Conservation (phyloP, 2,888 invertebrate genomes). For the Dimorphilus gyrociliatus region DNA sequence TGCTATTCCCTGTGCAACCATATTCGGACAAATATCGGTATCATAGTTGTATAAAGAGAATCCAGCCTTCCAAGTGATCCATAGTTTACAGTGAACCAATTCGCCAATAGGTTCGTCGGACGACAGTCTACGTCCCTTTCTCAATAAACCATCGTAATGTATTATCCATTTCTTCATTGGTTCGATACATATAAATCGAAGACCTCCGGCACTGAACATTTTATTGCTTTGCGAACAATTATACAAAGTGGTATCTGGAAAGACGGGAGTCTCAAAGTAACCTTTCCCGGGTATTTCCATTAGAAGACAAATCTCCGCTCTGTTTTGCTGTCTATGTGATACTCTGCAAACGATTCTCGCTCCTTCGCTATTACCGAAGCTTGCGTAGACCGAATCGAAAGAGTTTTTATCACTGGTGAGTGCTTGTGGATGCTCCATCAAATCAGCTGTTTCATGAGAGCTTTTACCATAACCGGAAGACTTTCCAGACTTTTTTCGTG, state of each 20-base stretch:
- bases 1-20: conserved; percentile 24
- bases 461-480: no score
- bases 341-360: no score
- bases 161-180: conserved; percentile 48
- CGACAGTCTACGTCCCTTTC: no score
- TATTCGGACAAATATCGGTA: conserved; percentile 16
- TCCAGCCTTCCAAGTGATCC: no score
- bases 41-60: conserved; percentile 27
- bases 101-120: no score
- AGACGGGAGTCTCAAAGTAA: conserved; percentile 42
- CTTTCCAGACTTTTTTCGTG: no score
- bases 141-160: conserved; percentile 52
- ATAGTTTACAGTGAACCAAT: no score
- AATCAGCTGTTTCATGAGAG: no score
- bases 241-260: conserved; percentile 42
- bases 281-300: conserved; percentile 32
- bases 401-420: no score
- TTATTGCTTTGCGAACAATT: conserved; percentile 24
- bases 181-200: conserved; percentile 49
- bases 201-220: conserved; percentile 27
- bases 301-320: conserved; percentile 44
- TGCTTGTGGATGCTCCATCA: no score
- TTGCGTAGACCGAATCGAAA: no score
- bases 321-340: conserved; percentile 41
- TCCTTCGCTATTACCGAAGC: no score